A percentile compares a stretch with the other conserved stretches of the same genome.
Evolutionary conservation across 2,888 invertebrate species (phyloP).

Genomic region (Thereva unica): DNA sequence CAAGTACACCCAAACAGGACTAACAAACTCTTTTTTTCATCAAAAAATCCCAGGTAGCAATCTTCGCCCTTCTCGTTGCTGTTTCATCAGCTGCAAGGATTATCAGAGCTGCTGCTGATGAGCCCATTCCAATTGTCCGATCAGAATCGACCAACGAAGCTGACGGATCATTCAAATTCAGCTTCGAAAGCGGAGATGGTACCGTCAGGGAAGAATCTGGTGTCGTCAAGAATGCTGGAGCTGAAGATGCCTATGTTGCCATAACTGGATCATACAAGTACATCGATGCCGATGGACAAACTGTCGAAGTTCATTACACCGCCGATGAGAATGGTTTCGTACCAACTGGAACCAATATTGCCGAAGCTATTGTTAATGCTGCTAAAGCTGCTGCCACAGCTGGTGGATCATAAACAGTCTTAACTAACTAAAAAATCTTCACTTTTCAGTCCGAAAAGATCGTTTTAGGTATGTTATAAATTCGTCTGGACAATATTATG

Average conservation of each 20-base stretch:
- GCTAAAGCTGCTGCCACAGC: conserved; percentile 48
- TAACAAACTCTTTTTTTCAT: neutral
- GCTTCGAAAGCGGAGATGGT: conserved; percentile 51
- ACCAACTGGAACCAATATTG: conserved; percentile 51
- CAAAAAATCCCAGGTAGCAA: neutral
- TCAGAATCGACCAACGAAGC: conserved; percentile 47
- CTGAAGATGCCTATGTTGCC: conserved; percentile 49
- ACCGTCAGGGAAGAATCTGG: conserved; percentile 49
- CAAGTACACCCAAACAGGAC: neutral
- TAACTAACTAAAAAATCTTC: too few relatives aligned
- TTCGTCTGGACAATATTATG: too few relatives aligned
- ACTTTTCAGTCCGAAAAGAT: too few relatives aligned
- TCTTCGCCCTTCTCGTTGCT: conserved; percentile 24
- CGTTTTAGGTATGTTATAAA: too few relatives aligned
- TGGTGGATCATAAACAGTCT: too few relatives aligned
- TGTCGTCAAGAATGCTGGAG: conserved; percentile 46
- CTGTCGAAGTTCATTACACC: conserved; percentile 54
- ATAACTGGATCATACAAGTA: conserved; percentile 54
- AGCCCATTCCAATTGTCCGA: conserved; percentile 48
- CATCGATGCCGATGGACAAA: conserved; percentile 50
- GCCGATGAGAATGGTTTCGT: conserved; percentile 56
- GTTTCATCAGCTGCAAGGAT: conserved; percentile 40
- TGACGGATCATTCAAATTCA: conserved; percentile 50
- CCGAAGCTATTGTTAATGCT: conserved; percentile 51
- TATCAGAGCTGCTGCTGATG: conserved; percentile 37